Conservation (phyloP, 2,888 invertebrate genomes). For the Tuta absoluta region DNA sequence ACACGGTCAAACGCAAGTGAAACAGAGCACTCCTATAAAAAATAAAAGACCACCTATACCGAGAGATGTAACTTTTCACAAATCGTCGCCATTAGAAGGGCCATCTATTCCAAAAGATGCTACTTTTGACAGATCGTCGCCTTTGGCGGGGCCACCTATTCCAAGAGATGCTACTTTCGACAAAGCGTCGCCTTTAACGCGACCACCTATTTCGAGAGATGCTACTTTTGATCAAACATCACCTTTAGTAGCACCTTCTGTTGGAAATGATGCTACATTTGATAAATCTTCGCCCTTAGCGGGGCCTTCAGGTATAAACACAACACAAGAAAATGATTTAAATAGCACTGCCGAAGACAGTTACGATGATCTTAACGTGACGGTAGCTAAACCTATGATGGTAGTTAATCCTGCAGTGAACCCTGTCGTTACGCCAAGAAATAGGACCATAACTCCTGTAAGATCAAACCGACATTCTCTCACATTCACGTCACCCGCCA, state of each 20-base stretch:
- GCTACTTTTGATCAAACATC: constrained; percentile 34
- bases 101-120: constrained; percentile 41
- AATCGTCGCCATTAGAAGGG: constrained; percentile 43
- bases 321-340: constrained; percentile 42
- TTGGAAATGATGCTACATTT: constrained; percentile 38
- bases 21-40: constrained; percentile 56
- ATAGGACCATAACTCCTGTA: constrained; percentile 58
- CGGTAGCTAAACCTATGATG: constrained; percentile 71
- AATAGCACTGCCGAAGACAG: constrained; percentile 47
- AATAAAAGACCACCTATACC: constrained; percentile 44
- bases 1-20: constrained; percentile 50
- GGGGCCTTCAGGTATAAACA: constrained; percentile 52
- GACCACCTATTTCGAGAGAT: constrained; percentile 36
- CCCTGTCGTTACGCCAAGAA: constrained; percentile 57
- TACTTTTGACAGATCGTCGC: constrained; percentile 34
- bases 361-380: constrained; percentile 55
- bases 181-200: too few species aligned
- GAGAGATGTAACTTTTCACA: constrained; percentile 21
- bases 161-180: constrained; percentile 27
- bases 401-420: constrained; percentile 71
- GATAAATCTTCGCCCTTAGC: constrained; percentile 39
- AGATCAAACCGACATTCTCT: constrained; percentile 67
- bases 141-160: constrained; percentile 46
- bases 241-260: constrained; percentile 50
- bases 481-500: constrained; percentile 75